Conservation (phyloP, 2,797 vertebrate species). For the Bucorvus abyssinicus region DNA sequence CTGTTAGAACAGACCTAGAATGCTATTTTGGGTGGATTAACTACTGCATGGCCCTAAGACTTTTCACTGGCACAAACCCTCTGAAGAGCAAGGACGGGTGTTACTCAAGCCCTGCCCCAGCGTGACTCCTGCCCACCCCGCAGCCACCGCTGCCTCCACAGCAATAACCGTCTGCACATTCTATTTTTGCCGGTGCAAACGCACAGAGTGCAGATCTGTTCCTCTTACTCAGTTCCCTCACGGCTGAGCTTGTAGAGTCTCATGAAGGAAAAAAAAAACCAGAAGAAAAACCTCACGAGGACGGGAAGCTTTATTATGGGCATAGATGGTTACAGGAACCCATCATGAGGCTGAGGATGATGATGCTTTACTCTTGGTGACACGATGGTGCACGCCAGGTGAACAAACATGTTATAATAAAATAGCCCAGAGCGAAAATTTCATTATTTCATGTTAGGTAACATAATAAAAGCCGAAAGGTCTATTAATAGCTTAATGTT, state of each 20-base stretch:
- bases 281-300: not conserved
- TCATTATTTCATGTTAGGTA: not conserved
- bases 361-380: not conserved
- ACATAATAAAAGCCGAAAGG: not conserved
- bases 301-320: not conserved
- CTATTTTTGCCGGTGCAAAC: not conserved
- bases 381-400: rapidly evolving
- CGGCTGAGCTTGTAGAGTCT: not conserved
- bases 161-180: not conserved
- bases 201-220: not conserved
- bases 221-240: not conserved
- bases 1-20: not conserved
- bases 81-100: not conserved
- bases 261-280: not conserved
- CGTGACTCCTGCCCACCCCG: not conserved
- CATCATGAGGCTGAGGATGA: not conserved
- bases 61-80: not conserved
- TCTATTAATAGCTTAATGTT: not conserved
- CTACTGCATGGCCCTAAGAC: not conserved
- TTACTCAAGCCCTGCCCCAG: too few species aligned
- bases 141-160: not conserved
- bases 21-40: not conserved
- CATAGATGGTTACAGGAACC: not conserved
- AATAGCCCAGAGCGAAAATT: not conserved
- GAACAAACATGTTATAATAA: not conserved